Conservation (phyloP, 2,113 vertebrate genomes). For the Protobothrops flavoviridis region DNA sequence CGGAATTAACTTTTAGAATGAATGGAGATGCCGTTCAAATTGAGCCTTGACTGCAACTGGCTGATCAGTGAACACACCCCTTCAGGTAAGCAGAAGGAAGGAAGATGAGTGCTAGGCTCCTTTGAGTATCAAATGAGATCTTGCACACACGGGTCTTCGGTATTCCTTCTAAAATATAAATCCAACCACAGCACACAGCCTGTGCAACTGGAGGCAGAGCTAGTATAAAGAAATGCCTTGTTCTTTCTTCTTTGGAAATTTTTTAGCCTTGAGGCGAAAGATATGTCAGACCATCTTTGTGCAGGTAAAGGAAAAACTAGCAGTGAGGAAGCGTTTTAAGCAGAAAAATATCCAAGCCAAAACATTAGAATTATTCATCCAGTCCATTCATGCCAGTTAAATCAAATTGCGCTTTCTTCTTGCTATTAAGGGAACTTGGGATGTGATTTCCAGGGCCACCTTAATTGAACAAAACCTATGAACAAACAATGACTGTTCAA, state of each 20-base stretch:
- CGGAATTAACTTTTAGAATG: neutral
- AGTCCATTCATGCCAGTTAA: neutral
- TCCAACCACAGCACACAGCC: neutral
- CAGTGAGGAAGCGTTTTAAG: neutral
- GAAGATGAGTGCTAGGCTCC: neutral
- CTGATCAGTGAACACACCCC: neutral
- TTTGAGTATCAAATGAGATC: neutral
- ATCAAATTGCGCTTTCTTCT: neutral
- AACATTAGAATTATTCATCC: neutral
- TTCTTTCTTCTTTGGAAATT: neutral
- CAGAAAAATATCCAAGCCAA: neutral
- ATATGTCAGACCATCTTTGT: neutral
- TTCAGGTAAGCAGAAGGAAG: neutral
- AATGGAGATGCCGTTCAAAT: neutral
- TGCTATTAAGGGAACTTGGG: neutral
- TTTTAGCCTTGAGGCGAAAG: neutral
- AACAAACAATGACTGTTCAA: neutral
- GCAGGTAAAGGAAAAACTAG: neutral
- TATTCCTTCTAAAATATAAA: neutral
- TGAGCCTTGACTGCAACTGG: neutral
- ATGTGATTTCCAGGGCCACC: slow-evolving; percentile 12
- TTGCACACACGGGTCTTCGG: neutral
- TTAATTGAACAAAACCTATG: slow-evolving; percentile 11
- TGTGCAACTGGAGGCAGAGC: neutral
- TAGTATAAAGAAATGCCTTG: neutral